Conservation (phyloP, 2,888 invertebrate species). For the Lasioglossum pauxillum region DNA sequence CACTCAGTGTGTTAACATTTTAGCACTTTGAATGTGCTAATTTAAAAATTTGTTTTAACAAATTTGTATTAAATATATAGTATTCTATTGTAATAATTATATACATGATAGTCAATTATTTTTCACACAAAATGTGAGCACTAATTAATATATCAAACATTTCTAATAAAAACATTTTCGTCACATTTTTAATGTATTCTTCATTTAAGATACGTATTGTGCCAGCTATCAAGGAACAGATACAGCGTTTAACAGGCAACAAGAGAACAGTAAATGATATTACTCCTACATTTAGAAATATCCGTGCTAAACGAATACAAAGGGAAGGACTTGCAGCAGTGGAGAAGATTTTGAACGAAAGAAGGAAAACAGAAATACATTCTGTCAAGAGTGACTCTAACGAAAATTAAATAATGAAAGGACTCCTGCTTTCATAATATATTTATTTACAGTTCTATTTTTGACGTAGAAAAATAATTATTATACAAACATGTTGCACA, state of each 20-base stretch:
- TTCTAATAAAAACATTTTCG: not conserved
- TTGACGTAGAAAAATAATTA: conserved; percentile 53
- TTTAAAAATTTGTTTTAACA: not conserved
- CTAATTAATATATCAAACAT: not conserved
- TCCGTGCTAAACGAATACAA: conserved; percentile 86
- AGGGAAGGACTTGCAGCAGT: conserved; percentile 81
- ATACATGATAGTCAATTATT: not conserved
- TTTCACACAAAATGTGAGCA: not conserved
- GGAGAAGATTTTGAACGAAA: conserved; percentile 71
- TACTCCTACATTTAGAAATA: conserved; percentile 85
- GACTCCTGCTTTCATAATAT: conserved; percentile 18
- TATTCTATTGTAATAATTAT: not conserved
- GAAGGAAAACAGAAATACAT: conserved; percentile 27
- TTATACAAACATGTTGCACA: conserved; percentile 52
- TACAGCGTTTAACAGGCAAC: conserved; percentile 74
- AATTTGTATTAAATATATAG: not conserved
- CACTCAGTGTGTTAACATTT: conserved; percentile 64
- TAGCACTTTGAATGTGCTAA: conserved; percentile 27
- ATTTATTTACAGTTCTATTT: conserved; percentile 48
- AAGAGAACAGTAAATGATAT: conserved; percentile 67
- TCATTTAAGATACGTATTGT: conserved; percentile 85
- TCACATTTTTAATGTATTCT: conserved; percentile 46
- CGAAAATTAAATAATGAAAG: not conserved
- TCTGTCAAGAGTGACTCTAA: conserved; percentile 18
- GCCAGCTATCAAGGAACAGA: conserved; percentile 85